Evolutionary conservation across 2,888 invertebrate species (phyloP).

Genomic region (Timema cristinae): DNA sequence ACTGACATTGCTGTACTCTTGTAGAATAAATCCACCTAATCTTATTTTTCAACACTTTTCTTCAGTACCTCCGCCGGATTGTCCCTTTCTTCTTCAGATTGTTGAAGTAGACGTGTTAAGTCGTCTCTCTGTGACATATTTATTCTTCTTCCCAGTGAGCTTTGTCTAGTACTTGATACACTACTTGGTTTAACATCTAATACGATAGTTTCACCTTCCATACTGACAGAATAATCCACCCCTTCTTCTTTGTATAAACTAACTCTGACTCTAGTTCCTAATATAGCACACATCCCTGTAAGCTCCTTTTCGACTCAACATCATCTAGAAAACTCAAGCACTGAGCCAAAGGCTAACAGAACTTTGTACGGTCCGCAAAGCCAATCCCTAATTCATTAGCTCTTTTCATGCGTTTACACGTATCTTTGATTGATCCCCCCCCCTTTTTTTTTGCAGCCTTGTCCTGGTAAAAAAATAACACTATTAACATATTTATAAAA

Average conservation of each 20-base stretch:
- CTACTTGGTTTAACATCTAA: neutral
- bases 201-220: neutral
- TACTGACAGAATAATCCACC: neutral
- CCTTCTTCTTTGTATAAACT: neutral
- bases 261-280: neutral
- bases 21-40: neutral
- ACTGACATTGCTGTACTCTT: neutral
- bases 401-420: neutral
- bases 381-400: neutral
- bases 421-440: neutral
- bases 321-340: neutral
- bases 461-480: neutral
- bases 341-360: neutral
- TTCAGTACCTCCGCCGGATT: neutral
- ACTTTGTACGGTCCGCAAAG: neutral
- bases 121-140: neutral
- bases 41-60: neutral
- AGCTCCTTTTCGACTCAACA: neutral
- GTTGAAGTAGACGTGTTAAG: neutral
- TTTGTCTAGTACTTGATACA: neutral
- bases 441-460: neutral
- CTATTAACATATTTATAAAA: too few species aligned
- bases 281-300: neutral
- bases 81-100: neutral
- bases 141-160: neutral